Evolutionary conservation across 2,113 vertebrate genomes (phyloP), one percentile per base, ranked within the genome.

Genomic region (Tragulus kanchil): DNA sequence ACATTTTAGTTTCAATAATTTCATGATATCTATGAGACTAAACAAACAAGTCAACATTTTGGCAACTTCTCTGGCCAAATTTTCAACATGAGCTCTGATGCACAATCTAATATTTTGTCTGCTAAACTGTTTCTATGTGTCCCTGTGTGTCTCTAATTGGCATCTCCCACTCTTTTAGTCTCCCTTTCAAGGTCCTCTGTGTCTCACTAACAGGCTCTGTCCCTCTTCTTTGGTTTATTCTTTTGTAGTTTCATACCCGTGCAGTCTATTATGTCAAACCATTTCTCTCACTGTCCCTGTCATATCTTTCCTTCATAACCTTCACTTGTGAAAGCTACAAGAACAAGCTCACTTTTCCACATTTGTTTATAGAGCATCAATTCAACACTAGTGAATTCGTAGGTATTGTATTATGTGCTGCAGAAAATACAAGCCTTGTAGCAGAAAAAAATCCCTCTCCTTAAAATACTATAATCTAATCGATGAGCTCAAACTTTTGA

Each of bases 261-360:
- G 64, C 14, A 17, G n/a, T 73, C 65, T n/a, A 56, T 17, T n/a
- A 16, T 2, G 9, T 21, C 64, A 77, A 93, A 42, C 14, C 8
- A 48, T 6, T n/a, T 88, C 79, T 79, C 19, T 81, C 21, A 23
- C 5, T 61, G 52, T 87, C 45, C 42, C 26, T 89, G 23, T 82
- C 14, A 17, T 14, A 8, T 85, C 58, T 84, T 85, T n/a, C 28
- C 64, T 77, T 21, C 36, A 19, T 13, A 93, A 79, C 14, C 28
- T 87, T 71, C 10, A 93, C 21, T 86, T 79, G 45, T 42, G 31
- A 90, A 93, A 96, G 7, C 15, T 26, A 56, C 85, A 84, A 77
- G 17, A 36, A 36, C 21, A 61, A 89, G 83, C 36, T 71, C 54
- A 61, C 48, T 89, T 92, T 78, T 15, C 56, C 21, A 71, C 42